Evolutionary conservation across 2,888 invertebrate genomes (phyloP).

Genomic region (Heliconius hortense): DNA sequence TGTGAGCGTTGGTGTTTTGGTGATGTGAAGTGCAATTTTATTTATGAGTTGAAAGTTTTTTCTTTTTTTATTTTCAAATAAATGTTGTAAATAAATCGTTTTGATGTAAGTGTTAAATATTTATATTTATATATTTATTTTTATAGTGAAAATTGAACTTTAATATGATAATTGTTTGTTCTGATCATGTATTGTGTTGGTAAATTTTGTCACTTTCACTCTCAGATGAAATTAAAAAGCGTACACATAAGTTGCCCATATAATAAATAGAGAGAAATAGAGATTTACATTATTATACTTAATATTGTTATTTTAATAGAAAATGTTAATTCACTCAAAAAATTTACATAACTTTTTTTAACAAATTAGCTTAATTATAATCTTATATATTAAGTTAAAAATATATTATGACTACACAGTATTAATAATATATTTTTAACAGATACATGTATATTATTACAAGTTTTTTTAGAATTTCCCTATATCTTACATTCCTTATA

Average conservation of each 20-base stretch:
- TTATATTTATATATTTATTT: not conserved
- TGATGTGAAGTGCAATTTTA: constrained; percentile 48
- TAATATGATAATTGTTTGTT: too few relatives aligned
- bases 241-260: not conserved
- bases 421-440: not conserved
- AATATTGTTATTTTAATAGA: not conserved
- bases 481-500: constrained; percentile 28
- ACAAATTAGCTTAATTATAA: not conserved
- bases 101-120: not conserved
- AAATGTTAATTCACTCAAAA: not conserved
- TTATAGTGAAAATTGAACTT: too few relatives aligned
- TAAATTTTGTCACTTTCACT: constrained; percentile 23
- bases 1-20: constrained; percentile 38
- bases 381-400: not conserved
- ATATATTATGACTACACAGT: not conserved
- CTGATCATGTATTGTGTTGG: not conserved
- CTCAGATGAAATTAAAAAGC: not conserved
- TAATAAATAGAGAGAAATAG: not conserved
- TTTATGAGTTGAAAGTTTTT: constrained; percentile 22
- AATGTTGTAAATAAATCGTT: constrained; percentile 2
- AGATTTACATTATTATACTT: not conserved
- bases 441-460: not conserved
- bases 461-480: constrained; percentile 4
- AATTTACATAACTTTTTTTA: not conserved
- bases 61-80: not conserved